Base-by-base conservation (phyloP, 2,113 vertebrate species). In the Uropsilus gracilis region DNA sequence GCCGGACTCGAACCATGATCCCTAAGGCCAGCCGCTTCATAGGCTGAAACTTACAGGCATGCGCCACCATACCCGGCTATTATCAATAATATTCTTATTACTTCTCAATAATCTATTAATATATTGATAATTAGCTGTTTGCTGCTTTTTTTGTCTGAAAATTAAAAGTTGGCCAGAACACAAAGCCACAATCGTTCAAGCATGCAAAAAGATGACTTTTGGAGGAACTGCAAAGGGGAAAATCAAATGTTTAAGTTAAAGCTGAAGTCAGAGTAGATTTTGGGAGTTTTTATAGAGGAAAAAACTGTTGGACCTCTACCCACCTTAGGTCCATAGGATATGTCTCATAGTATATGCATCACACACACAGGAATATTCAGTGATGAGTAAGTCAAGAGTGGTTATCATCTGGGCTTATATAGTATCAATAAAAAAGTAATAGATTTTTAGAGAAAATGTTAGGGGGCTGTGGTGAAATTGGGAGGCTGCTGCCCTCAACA, bases 71-170 rank as follows among this genome's bases (percentile, higher is more conserved):
- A n/a, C n/a, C n/a, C n/a, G n/a, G n/a, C n/a, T n/a, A n/a, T n/a
- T 18, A 53, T 53, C 16, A 53, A 53, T 18, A 18, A 53, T 53
- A 18, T 17, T 53, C 18, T 50, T 91, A 46, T 50, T 76, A 87
- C 53, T 16, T 64, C 82, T 59, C 30, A 46, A 57, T 80, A 94
- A 72, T 46, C 24, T 34, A 64, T 95, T 82, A n/a, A n/a, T 53
- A 53, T 53, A 53, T 53, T 17, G 16, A 26, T 78, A 93, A 83
- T 63, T 44, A 91, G 53, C 53, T 89, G 34, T 72, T 63, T 91
- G 39, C 57, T 91, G 91, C 42, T 34, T 42, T 78, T 12, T 64
- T 94, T 93, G 80, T 91, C 66, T 76, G 61, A 91, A 87, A 93
- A 76, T 84, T 90, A 86, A 66, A 93, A 89, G 37, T 78, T 86